Conservation (phyloP, 2,888 invertebrate genomes). For the Lasioglossum leucozonium region DNA sequence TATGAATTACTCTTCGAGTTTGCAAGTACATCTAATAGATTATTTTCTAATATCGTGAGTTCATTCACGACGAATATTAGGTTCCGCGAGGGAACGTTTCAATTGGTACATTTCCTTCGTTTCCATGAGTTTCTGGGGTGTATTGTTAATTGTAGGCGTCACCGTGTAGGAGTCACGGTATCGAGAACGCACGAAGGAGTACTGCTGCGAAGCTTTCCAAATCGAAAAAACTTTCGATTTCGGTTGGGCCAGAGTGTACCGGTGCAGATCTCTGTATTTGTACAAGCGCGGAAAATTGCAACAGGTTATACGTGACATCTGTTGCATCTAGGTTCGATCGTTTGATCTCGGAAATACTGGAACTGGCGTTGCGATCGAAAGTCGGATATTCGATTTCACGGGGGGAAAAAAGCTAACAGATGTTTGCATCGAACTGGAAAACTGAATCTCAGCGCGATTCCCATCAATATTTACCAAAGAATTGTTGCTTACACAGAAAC, state of each 20-base stretch:
- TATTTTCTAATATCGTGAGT: no score
- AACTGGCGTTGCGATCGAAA: background rate
- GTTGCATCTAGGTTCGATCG: conserved; percentile 41
- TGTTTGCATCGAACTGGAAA: background rate
- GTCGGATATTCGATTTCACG: background rate
- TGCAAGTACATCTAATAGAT: background rate
- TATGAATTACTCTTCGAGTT: background rate
- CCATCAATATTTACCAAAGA: background rate
- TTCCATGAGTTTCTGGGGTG: background rate
- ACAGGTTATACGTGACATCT: conserved; percentile 58
- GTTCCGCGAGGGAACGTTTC: no score
- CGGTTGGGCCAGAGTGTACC: background rate
- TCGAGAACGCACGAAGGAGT: background rate
- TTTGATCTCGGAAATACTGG: conserved; percentile 10
- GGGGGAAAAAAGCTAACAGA: background rate
- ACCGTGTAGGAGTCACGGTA: background rate
- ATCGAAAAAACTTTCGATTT: background rate
- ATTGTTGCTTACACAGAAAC: background rate
- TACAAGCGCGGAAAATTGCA: conserved; percentile 37
- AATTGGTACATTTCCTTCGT: background rate
- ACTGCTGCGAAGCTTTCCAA: background rate
- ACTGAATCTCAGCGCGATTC: background rate
- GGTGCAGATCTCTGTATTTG: background rate
- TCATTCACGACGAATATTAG: no score
- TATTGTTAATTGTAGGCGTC: background rate